These are phyloP conservation scores for Pelochelys cantorii DNA, from an alignment of 2,797 vertebrate species.

Conservation along the genomic window DNA sequence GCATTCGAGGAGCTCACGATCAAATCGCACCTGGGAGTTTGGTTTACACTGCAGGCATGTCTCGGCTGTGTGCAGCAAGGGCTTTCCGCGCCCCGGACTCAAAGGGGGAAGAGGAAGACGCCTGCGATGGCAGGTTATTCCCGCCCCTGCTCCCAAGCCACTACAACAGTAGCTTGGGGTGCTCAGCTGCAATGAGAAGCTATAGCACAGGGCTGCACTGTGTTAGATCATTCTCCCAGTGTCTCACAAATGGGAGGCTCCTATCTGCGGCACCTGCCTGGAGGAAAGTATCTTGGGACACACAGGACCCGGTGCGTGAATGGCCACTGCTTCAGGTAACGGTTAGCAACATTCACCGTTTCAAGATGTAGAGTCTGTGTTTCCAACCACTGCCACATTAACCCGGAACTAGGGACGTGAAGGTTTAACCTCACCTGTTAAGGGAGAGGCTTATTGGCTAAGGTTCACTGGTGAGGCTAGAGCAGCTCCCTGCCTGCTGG, in stretches of 20 bases:
- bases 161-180: accelerated
- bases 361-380: not conserved
- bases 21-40: not conserved
- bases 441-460: too few species aligned
- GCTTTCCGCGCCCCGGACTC: not conserved
- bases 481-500: too few species aligned
- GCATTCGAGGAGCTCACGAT: accelerated
- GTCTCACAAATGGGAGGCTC: not conserved
- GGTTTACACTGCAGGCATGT: not conserved
- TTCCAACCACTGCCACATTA: not conserved
- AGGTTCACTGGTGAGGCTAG: too few species aligned
- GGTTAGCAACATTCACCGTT: accelerated
- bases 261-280: not conserved
- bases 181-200: accelerated
- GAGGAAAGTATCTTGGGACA: not conserved
- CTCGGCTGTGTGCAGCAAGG: not conserved
- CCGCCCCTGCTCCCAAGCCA: not conserved
- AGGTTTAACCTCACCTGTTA: too few species aligned
- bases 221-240: too few species aligned
- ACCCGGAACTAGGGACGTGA: not conserved
- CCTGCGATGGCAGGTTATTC: not conserved
- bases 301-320: not conserved
- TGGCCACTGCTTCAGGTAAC: not conserved
- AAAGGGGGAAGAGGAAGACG: not conserved
- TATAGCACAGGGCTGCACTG: accelerated